Evolutionary conservation across 2,797 vertebrate genomes (phyloP).

Genomic region (Orientallactaga sibirica): DNA sequence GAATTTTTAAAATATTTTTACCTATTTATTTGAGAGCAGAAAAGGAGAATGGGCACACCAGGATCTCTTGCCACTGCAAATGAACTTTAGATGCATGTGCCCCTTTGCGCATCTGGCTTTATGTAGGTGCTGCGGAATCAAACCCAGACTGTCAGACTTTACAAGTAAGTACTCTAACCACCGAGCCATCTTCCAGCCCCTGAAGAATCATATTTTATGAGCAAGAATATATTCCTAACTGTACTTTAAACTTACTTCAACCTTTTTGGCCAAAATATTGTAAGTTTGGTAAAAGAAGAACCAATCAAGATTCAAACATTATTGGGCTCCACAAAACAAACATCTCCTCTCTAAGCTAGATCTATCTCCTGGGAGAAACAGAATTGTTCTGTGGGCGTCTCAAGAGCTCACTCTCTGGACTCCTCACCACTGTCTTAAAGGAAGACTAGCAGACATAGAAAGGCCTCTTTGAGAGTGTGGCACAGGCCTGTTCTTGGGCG

Average conservation of each 20-base stretch:
- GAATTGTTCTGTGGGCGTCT: background rate
- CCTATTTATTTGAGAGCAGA: too few relatives aligned
- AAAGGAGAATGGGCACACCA: too few relatives aligned
- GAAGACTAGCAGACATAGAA: background rate
- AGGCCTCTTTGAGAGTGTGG: background rate
- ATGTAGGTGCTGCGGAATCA: too few relatives aligned
- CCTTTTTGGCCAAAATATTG: background rate
- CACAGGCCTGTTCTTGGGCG: background rate
- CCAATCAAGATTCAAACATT: background rate
- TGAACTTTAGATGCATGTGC: too few relatives aligned
- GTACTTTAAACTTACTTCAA: conserved; percentile 18
- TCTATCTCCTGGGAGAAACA: background rate
- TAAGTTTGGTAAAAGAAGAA: conserved; percentile 21
- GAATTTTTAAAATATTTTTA: too few relatives aligned
- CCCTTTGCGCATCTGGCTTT: too few relatives aligned
- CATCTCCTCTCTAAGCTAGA: background rate
- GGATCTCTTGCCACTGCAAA: too few relatives aligned
- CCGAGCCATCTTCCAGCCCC: too few relatives aligned
- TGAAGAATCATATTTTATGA: background rate
- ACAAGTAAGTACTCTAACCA: too few relatives aligned
- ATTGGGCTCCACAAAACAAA: background rate
- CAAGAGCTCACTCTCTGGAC: background rate
- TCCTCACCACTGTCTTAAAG: background rate
- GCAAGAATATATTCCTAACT: background rate
- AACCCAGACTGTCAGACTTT: too few relatives aligned